Conservation (phyloP, 1,140 invertebrate genomes). For the Plectus sambesii region DNA sequence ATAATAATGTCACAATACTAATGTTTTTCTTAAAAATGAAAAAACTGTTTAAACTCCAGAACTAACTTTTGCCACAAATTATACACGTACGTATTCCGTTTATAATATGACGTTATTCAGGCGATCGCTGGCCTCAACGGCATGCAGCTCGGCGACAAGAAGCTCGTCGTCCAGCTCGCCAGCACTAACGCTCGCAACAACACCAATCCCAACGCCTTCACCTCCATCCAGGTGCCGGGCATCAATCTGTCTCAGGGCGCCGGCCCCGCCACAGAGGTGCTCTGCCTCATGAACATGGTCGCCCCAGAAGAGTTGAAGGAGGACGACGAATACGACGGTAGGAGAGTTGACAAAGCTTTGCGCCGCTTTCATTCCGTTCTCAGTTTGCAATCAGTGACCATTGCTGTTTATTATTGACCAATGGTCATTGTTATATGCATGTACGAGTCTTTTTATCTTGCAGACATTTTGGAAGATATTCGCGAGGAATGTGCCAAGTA, state of each 20-base stretch:
- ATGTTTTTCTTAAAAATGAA: slow-evolving; percentile 13
- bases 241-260: slow-evolving; percentile 72
- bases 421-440: background rate
- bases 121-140: slow-evolving; percentile 96
- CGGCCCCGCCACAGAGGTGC: slow-evolving; percentile 83
- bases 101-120: slow-evolving; percentile 49
- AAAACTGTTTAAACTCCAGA: too few species aligned
- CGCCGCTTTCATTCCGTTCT: slow-evolving; percentile 5
- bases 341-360: slow-evolving; percentile 14
- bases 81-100: background rate
- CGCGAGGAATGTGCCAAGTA: slow-evolving; percentile 96
- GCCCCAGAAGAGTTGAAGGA: slow-evolving; percentile 90
- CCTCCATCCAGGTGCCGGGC: slow-evolving; percentile 70
- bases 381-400: background rate
- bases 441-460: slow-evolving; percentile 10
- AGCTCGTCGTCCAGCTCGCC: slow-evolving; percentile 90
- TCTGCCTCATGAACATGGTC: slow-evolving; percentile 98
- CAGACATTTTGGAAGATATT: slow-evolving; percentile 93
- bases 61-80: background rate
- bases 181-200: slow-evolving; percentile 71
- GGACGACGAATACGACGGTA: slow-evolving; percentile 91
- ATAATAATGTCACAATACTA: slow-evolving; percentile 17
- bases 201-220: slow-evolving; percentile 22
- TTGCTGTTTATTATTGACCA: slow-evolving; percentile 11
- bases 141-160: slow-evolving; percentile 98